A percentile compares a stretch with the other conserved stretches of the same genome.
Evolutionary conservation across 2,797 vertebrate species (phyloP).

Genomic region (Pseudochirops cupreus): DNA sequence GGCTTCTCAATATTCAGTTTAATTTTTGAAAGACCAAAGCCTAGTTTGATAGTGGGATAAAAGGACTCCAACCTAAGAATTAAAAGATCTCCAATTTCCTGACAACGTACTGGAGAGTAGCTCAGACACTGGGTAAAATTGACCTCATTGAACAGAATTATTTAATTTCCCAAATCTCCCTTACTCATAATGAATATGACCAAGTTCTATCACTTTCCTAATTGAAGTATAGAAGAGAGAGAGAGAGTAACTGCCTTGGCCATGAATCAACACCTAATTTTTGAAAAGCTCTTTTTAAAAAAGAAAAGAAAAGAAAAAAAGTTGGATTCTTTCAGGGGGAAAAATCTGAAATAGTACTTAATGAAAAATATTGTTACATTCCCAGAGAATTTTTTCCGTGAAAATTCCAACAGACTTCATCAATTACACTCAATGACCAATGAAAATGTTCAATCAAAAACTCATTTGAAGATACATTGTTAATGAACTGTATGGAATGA

Average conservation of each 20-base stretch:
- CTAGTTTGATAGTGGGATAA: constrained; percentile 8
- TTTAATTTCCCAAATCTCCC: constrained; percentile 43
- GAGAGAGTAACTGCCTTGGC: constrained; percentile 65
- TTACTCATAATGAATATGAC: constrained; percentile 58
- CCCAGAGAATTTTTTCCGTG: constrained; percentile 82
- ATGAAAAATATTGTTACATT: constrained; percentile 84
- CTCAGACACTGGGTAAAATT: constrained; percentile 9
- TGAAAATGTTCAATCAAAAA: constrained; percentile 88
- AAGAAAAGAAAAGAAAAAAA: not conserved
- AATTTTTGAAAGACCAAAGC: not conserved
- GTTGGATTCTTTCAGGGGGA: constrained; percentile 62
- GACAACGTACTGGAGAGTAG: not conserved
- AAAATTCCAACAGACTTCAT: constrained; percentile 86
- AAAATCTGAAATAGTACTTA: constrained; percentile 77
- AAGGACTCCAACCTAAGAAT: not conserved
- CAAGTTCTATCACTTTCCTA: constrained; percentile 56
- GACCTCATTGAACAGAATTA: constrained; percentile 41
- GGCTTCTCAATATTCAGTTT: not conserved
- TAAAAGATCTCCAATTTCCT: constrained; percentile 24
- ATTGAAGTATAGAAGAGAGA: constrained; percentile 53
- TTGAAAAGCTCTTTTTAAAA: constrained; percentile 67
- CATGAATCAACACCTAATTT: constrained; percentile 81
- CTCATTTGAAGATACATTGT: constrained; percentile 88
- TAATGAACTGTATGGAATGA: constrained; percentile 88
- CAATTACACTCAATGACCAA: constrained; percentile 87